Conservation (phyloP, 2,113 vertebrate genomes). For the Ammodytes marinus region DNA sequence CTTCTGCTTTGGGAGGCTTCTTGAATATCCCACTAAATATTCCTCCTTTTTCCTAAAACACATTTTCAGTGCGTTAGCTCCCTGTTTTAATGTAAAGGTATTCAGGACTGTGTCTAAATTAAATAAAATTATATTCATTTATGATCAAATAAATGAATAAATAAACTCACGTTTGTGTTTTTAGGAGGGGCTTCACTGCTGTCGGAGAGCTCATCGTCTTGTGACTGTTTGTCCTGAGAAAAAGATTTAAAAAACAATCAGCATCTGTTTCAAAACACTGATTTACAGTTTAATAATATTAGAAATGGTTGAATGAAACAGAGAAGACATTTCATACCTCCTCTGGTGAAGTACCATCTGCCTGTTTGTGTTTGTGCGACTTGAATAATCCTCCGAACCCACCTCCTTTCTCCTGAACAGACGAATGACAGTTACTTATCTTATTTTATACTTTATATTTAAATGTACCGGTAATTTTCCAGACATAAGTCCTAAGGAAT, state of each 20-base stretch:
- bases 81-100: not conserved
- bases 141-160: not conserved
- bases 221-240: conserved; percentile 41
- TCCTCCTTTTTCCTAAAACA: conserved; percentile 64
- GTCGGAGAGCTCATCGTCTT: conserved; percentile 30
- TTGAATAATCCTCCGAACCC: conserved; percentile 54
- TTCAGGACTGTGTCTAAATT: not conserved
- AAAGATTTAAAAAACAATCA: not conserved
- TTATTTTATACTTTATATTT: not conserved
- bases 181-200: conserved; percentile 58
- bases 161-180: conserved; percentile 45
- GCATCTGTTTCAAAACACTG: not conserved
- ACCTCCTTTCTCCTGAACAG: conserved; percentile 57
- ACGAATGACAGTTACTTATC: not conserved
- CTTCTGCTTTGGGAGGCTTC: conserved; percentile 62
- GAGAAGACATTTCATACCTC: conserved; percentile 31
- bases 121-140: not conserved
- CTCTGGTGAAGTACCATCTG: conserved; percentile 18
- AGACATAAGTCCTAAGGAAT: not conserved
- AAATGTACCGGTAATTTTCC: not conserved
- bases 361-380: not conserved
- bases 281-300: not conserved
- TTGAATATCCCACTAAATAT: conserved; percentile 68
- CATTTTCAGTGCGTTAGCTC: not conserved
- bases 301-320: not conserved